Evolutionary conservation across 1,140 invertebrate genomes (phyloP), one percentile per base, ranked within the genome.

Genomic region (Diploscapter pachys): DNA sequence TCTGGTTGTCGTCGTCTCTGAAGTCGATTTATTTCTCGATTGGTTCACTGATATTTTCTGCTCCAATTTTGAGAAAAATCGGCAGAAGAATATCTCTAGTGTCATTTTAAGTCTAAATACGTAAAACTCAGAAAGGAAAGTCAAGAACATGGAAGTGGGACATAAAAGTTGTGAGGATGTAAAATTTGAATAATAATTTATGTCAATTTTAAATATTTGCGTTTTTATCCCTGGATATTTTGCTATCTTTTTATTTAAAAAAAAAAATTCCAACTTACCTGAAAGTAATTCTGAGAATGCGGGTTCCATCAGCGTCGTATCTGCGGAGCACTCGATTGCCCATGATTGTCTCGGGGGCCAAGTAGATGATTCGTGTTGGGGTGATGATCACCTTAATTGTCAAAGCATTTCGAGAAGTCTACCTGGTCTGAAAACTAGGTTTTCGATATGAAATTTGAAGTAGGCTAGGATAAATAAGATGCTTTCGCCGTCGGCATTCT

Each of bases 241-340:
- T 31, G 31, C 1, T 1, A 31, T 31, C 31, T 31, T 31, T 31
- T 31, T 31, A 31, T 31, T n/a, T n/a, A n/a, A n/a, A n/a, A 31
- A 31, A 0, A 31, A 31, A 31, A 31, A 65, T 8, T 13, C 63
- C 2, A 8, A 65, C 9, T 68, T 6, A 68, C 66, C 66, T 6
- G 48, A 68, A 82, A 11, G 71, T 64, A 8, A 81, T 77, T 5
- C 73, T 31, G 52, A 74, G 64, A 9, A 74, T 52, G 49, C 50
- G n/a, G 13, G 56, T 69, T n/a, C 73, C 72, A 31, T 65, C 50
- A 31, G 63, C 31, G 9, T 81, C 79, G 59, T 72, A 83, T 51
- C 77, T 78, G 6, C 82, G 66, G 0, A 83, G 71, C 8, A 83
- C 73, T 59, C 82, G 78, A 73, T 83, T 83, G 6, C 71, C 67